Evolutionary conservation across 2,888 invertebrate genomes (phyloP), one percentile per base, ranked within the genome.

Genomic region (Troides oblongomaculatus): DNA sequence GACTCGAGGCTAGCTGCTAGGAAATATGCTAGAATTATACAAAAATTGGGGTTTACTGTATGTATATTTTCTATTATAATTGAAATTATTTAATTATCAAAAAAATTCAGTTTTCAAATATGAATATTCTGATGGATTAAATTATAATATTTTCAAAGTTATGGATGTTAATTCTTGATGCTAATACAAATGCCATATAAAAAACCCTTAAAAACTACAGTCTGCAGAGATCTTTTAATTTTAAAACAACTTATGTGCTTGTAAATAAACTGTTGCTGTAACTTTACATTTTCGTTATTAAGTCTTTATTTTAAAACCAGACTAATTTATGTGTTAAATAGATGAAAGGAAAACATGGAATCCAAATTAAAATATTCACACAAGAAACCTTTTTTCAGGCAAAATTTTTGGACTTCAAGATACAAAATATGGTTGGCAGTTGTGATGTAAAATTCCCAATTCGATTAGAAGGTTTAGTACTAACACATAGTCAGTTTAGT

Each of bases 11-110:
- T 97, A 72, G 97, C 97, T 12, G 95, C 96, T 0, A 94, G 96
- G 71, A 97, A 97, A 87, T 97, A 96, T 90, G 97, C 97, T 58
- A 94, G 96, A 77, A 97, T 97, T 78, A 96, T 97, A 77, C 97
- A 97, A 78, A 97, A 96, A 87, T 87, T 97, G 66, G 96, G 96
- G 66, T 97, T 96, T 87, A 93, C 94, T 75, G 96, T 96, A 88
- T 93, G 93, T 89, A 71, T 69, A n/a, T 50, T 61, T 53, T 53
- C 18, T 39, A 17, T 50, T 64, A 12, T 39, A 58, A 23, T 57
- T 56, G 14, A 36, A n/a, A 10, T 50, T 18, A 50, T 8, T 46
- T 7, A 5, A 21, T 17, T 62, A 43, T 23, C 3, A 10, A 39
- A 8, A 6, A 8, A 39, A 39, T 10, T 6, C 39, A 17, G 25